Evolutionary conservation across 1,140 invertebrate genomes (phyloP), one percentile per base, ranked within the genome.

Genomic region (Gryllus bimaculatus): DNA sequence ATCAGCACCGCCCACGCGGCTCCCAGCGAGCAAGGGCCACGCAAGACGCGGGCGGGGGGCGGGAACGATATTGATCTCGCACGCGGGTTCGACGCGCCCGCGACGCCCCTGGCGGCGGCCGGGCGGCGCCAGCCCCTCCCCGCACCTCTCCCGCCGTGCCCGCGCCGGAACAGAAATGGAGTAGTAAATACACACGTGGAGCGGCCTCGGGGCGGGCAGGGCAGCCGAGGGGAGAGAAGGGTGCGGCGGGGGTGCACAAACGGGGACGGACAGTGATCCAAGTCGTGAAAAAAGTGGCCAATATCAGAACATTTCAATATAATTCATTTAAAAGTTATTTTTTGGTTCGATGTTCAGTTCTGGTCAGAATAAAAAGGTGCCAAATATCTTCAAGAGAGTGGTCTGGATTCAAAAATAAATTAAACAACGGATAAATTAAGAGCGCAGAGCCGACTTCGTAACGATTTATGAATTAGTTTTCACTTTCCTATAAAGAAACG

Each of bases 171-270:
- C 54, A 66, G 54, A 66, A n/a, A 66, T 66, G 54, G 54, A 66
- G 54, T 66, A 66, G 54, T 66, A 66, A 66, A 66, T 66, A 66
- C 54, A 66, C 54, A 66, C 54, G 54, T 66, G 54, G 54, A 66
- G 54, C 54, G 26, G 26, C 26, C 26, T 39, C 54, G 54, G 54
- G 18, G 54, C 10, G 54, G 10, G 2, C 10, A 66, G 54, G 7
- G 18, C 0, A 66, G 54, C 2, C 2, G 54, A 18, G 54, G 2
- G 54, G 10, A 1, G 54, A 7, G 54, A 66, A 7, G 54, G 18
- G 54, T 3, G 54, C 10, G 54, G 18, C 10, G 18, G 18, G n/a
- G 18, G 54, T 18, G 54, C 54, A 66, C 49, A 10, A 1, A 7
- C 54, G 54, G 2, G 18, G 54, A 7, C 54, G 54, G 18, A 66